A percentile compares a stretch with the other conserved stretches of the same genome.
These are phyloP conservation scores for Platysternon megacephalum DNA, from an alignment of 2,113 vertebrate genomes.

Conservation along the genomic window DNA sequence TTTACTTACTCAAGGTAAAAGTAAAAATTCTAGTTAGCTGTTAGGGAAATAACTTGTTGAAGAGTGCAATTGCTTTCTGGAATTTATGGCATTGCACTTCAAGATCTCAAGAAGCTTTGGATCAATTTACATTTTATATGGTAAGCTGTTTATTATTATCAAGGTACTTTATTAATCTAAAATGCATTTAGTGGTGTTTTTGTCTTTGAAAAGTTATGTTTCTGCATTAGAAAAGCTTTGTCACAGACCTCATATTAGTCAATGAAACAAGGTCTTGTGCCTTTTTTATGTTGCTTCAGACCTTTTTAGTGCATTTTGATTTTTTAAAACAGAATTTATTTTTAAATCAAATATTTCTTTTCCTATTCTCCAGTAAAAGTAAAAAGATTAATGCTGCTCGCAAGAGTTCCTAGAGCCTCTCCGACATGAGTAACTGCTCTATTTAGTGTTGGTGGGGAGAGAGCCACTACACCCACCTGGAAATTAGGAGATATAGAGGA, in stretches of 20 bases:
- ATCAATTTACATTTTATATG: constrained; percentile 28
- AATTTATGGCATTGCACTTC: constrained; percentile 31
- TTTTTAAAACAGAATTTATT: neutral
- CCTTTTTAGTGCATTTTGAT: neutral
- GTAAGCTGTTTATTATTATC: neutral
- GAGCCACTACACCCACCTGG: neutral
- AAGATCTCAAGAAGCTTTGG: neutral
- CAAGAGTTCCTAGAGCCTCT: neutral
- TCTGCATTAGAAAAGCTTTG: neutral
- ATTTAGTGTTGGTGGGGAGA: rapidly evolving
- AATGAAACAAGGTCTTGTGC: neutral
- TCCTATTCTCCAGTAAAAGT: neutral
- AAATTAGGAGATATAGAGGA: neutral
- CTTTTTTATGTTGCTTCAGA: neutral
- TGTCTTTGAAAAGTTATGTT: constrained; percentile 2
- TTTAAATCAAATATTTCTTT: neutral
- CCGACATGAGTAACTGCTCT: neutral
- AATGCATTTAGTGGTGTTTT: neutral
- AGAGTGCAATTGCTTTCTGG: neutral
- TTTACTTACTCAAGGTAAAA: neutral
- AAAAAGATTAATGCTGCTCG: neutral
- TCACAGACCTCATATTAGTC: neutral
- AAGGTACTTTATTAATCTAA: neutral
- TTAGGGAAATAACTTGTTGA: neutral
- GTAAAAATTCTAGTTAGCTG: neutral